Conservation (phyloP, 2,888 invertebrate species). For the Nezara viridula region DNA sequence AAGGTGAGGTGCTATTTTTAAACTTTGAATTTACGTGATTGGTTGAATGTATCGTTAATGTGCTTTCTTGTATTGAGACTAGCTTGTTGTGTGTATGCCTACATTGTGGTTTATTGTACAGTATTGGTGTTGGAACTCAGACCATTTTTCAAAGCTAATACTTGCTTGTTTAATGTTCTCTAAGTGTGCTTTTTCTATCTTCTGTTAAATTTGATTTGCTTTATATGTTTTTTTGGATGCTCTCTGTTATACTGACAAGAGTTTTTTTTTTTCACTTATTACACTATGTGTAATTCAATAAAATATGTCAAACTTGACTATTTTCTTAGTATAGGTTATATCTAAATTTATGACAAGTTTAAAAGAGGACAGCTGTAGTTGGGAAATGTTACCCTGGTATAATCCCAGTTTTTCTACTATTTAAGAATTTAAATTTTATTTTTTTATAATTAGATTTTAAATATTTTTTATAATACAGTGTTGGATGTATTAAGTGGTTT, state of each 20-base stretch:
- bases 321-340: not conserved
- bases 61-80: not conserved
- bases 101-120: not conserved
- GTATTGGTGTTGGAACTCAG: not conserved
- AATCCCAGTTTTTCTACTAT: not conserved
- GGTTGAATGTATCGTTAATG: not conserved
- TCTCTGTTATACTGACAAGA: not conserved
- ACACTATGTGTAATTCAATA: not conserved
- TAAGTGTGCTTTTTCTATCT: not conserved
- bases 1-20: not conserved
- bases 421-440: conserved; percentile 19
- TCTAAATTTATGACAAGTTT: not conserved
- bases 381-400: not conserved
- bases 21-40: not conserved
- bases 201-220: not conserved
- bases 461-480: not conserved
- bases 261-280: not conserved
- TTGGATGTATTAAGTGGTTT: not conserved
- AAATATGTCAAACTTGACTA: not conserved
- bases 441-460: conserved; percentile 18
- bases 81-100: not conserved
- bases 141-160: not conserved
- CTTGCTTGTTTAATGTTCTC: not conserved
- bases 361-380: not conserved
- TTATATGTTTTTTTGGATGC: not conserved